Percentiles rank a stretch among this genome's conserved stretches.
These are phyloP conservation scores for Spinus pinus DNA, from an alignment of 2,797 vertebrate species.

Conservation along the genomic window DNA sequence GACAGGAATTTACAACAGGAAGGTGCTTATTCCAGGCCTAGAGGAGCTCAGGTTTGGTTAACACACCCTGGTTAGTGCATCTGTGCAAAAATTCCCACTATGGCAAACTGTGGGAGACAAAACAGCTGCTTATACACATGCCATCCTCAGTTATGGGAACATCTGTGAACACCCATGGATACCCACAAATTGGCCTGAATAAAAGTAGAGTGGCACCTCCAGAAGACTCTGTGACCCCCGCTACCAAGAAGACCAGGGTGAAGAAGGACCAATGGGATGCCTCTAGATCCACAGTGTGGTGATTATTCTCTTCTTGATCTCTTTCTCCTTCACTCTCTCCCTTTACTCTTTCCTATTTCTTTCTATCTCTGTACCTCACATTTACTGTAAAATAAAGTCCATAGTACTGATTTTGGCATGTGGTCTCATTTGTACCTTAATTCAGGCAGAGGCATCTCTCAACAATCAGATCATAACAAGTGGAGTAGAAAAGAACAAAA, in stretches of 20 bases:
- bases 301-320: background rate
- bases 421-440: background rate
- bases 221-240: background rate
- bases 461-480: background rate
- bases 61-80: background rate
- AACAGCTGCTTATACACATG: background rate
- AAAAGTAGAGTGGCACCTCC: background rate
- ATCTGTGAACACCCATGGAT: too few species aligned
- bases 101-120: background rate
- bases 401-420: background rate
- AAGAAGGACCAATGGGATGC: background rate
- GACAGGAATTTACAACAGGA: background rate
- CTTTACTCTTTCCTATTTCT: background rate
- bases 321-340: background rate
- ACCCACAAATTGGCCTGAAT: too few species aligned
- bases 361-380: background rate
- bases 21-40: background rate
- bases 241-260: fast-evolving
- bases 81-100: background rate
- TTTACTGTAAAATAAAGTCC: background rate
- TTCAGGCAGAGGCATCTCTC: background rate
- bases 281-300: background rate
- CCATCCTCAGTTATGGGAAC: background rate
- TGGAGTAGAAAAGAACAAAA: background rate
- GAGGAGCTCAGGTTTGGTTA: background rate